A percentile compares a stretch with the other conserved stretches of the same genome.
phyloP scores from a whole-genome alignment of 2,113 vertebrate genomes.

The Calypte anna region DNA sequence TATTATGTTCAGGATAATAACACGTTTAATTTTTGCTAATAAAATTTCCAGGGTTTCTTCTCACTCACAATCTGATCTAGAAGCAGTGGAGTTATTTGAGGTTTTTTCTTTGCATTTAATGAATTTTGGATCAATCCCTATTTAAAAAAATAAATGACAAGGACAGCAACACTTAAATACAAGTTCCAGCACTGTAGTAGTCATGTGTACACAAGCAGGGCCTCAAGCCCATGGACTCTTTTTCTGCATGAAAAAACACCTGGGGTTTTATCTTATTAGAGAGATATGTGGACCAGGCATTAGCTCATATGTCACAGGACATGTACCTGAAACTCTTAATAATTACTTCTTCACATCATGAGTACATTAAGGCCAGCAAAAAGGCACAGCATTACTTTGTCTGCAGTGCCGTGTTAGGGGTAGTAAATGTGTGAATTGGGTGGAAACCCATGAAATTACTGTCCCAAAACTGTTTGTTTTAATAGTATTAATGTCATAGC shows the following conservation, averaged over 20 bases:
- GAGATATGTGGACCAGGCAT: background rate
- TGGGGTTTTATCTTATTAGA: background rate
- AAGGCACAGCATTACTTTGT: background rate
- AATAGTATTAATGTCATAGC: background rate
- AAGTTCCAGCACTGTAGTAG: background rate
- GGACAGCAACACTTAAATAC: background rate
- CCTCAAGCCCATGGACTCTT: background rate
- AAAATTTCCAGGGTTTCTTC: conserved; percentile 32
- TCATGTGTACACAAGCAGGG: background rate
- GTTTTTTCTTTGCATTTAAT: background rate
- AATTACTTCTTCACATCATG: background rate
- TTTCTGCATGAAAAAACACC: background rate
- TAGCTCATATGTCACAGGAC: background rate
- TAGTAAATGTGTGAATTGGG: conserved; percentile 21
- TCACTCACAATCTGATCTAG: background rate
- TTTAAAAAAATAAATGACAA: background rate
- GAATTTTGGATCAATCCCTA: background rate
- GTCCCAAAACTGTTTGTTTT: conserved; percentile 23
- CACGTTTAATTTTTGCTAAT: conserved; percentile 56
- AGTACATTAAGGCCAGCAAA: background rate
- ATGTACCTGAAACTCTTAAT: background rate
- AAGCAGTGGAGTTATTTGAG: background rate
- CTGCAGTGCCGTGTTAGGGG: background rate
- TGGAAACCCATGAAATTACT: conserved; percentile 1
- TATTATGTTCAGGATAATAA: conserved; percentile 53